phyloP scores from a whole-genome alignment of 2,113 vertebrate species.

The Fregetta grallaria region DNA sequence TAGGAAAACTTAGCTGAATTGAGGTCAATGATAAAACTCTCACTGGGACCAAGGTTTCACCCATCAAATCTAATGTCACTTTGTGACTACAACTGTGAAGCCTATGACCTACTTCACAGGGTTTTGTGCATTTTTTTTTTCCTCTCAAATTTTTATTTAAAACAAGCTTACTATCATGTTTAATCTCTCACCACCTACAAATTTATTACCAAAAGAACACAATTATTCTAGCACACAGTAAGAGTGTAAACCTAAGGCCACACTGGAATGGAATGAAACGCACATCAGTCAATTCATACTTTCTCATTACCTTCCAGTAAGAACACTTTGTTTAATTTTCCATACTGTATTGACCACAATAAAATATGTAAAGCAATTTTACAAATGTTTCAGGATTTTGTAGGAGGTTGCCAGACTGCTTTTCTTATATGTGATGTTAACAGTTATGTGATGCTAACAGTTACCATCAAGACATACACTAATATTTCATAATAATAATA shows the following conservation, averaged over 20 bases:
- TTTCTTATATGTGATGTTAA: too few relatives aligned
- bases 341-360: neutral
- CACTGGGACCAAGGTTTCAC: neutral
- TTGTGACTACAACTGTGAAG: neutral
- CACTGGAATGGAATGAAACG: neutral
- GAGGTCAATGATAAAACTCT: neutral
- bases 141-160: neutral
- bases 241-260: neutral
- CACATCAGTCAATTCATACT: neutral
- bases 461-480: neutral
- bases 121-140: neutral
- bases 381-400: neutral
- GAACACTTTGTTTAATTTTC: neutral
- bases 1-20: neutral
- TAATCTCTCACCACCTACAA: neutral
- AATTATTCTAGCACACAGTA: neutral
- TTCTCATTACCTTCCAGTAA: neutral
- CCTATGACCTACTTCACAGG: neutral
- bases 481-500: neutral
- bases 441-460: too few relatives aligned
- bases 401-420: neutral
- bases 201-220: neutral
- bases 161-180: neutral
- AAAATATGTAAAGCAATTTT: neutral
- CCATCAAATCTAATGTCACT: neutral